Conservation (phyloP, 2,113 vertebrate genomes). For the Etheostoma spectabile region DNA sequence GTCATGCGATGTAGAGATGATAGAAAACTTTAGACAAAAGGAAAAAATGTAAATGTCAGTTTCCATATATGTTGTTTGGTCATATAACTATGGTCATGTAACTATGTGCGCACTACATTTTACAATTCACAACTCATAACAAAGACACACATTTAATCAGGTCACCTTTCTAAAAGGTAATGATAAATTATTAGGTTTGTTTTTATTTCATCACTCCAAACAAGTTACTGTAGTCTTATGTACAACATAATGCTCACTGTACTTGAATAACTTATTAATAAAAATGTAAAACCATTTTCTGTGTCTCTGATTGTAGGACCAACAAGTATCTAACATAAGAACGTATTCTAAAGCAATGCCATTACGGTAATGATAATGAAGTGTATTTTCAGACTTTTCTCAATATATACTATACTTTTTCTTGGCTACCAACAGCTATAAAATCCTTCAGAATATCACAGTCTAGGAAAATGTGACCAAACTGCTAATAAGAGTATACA, state of each 20-base stretch:
- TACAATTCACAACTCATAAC: slow-evolving; percentile 36
- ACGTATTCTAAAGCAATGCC: neutral
- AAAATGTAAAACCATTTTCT: slow-evolving; percentile 36
- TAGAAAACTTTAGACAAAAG: slow-evolving; percentile 8
- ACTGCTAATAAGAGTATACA: too few relatives aligned
- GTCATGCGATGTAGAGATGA: neutral
- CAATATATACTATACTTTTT: too few relatives aligned
- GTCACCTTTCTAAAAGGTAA: slow-evolving; percentile 38
- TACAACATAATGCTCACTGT: slow-evolving; percentile 60
- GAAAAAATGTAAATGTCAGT: slow-evolving; percentile 55
- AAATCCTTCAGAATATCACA: neutral
- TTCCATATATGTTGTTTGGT: slow-evolving; percentile 56
- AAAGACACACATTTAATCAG: slow-evolving; percentile 38
- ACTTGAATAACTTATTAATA: slow-evolving; percentile 66
- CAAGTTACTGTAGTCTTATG: slow-evolving; percentile 45
- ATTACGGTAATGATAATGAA: too few relatives aligned
- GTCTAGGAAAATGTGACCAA: neutral
- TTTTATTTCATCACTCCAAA: slow-evolving; percentile 53
- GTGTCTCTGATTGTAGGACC: neutral
- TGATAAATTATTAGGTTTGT: slow-evolving; percentile 10
- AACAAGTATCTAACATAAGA: neutral
- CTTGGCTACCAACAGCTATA: neutral
- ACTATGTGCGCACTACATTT: slow-evolving; percentile 52
- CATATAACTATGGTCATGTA: slow-evolving; percentile 45
- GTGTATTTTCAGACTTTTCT: too few relatives aligned